Conservation (phyloP, 2,113 vertebrate genomes). For the Macaca nemestrina region DNA sequence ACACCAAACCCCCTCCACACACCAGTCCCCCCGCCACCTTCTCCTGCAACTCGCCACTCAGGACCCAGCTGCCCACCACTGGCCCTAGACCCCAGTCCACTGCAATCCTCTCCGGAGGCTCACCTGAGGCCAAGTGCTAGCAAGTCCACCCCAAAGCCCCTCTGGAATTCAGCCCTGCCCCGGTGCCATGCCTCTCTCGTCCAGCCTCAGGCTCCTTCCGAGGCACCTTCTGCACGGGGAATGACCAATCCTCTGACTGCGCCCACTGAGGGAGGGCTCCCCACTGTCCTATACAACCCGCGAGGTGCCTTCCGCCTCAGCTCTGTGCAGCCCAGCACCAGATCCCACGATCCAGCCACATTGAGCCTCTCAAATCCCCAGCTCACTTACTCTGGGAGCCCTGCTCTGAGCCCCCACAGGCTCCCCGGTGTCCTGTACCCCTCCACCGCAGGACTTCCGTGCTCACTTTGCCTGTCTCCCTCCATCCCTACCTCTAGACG, state of each 20-base stretch:
- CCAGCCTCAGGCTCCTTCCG: neutral
- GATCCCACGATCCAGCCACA: neutral
- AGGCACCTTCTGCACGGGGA: no score
- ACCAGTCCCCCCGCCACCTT: neutral
- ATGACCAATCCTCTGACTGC: no score
- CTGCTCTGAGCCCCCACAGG: neutral
- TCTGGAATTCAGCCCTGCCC: neutral
- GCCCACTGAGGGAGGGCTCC: neutral
- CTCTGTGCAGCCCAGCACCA: neutral
- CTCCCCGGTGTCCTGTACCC: neutral
- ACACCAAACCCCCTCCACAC: neutral
- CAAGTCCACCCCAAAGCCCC: neutral
- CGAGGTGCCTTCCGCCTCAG: neutral
- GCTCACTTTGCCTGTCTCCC: neutral
- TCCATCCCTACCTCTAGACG: neutral
- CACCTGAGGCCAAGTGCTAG: neutral
- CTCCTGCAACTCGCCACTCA: neutral
- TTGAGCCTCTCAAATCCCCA: neutral
- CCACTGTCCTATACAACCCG: neutral
- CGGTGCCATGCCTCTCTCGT: accelerated
- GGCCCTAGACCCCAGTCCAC: neutral
- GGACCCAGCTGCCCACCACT: neutral
- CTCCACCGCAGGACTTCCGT: neutral
- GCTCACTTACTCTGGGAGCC: neutral
- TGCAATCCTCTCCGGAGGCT: neutral